A percentile compares a stretch with the other conserved stretches of the same genome.
Evolutionary conservation across 2,888 invertebrate genomes (phyloP).

Genomic region (Hydrotaea diabolus): DNA sequence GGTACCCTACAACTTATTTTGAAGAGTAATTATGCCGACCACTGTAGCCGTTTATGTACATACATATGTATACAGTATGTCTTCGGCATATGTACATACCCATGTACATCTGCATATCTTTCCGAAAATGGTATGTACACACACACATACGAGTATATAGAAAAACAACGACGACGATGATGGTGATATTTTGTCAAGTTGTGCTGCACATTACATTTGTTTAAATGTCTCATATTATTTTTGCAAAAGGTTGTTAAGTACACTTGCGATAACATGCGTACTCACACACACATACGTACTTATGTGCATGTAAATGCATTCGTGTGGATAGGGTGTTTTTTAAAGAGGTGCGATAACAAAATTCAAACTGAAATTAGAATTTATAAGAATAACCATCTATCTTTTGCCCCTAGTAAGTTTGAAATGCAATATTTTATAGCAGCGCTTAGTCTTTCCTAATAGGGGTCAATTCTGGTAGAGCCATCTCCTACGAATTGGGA

Average conservation of each 20-base stretch:
- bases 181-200: constrained; percentile 51
- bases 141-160: neutral
- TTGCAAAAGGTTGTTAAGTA: constrained; percentile 53
- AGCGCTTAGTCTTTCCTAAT: too few relatives aligned
- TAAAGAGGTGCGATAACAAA: too few relatives aligned
- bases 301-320: neutral
- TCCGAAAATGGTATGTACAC: neutral
- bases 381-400: too few relatives aligned
- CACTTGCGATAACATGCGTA: constrained; percentile 38
- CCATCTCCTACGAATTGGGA: too few relatives aligned
- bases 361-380: too few relatives aligned
- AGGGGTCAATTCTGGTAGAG: too few relatives aligned
- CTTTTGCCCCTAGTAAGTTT: too few relatives aligned
- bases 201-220: constrained; percentile 36
- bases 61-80: neutral
- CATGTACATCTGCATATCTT: neutral
- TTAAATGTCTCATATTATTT: constrained; percentile 51
- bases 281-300: neutral
- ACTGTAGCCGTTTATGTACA: neutral
- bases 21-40: too few relatives aligned
- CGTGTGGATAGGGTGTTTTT: too few relatives aligned
- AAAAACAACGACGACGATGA: neutral
- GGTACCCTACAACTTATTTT: too few relatives aligned
- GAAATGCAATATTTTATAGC: too few relatives aligned
- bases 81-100: neutral